phyloP scores from a whole-genome alignment of 2,888 invertebrate species.

The Caenorhabditis wallacei region DNA sequence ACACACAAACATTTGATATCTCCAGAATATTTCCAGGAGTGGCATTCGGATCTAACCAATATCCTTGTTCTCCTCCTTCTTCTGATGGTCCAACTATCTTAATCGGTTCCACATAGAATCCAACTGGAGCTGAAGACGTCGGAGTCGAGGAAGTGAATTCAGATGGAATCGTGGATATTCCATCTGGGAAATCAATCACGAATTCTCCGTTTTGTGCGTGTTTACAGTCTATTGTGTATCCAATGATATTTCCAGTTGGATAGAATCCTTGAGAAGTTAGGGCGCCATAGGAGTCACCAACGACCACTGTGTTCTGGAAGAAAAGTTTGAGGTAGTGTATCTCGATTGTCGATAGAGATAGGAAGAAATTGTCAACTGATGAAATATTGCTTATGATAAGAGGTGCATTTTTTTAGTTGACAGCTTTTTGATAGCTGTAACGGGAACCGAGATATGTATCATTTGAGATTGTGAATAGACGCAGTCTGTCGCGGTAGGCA shows the following conservation, averaged over 20 bases:
- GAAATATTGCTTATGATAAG: no score
- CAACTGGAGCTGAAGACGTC: background rate
- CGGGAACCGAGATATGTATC: no score
- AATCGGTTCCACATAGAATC: slow-evolving; percentile 34
- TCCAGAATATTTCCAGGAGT: background rate
- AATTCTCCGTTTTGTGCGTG: slow-evolving; percentile 23
- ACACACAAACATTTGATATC: slow-evolving; percentile 20
- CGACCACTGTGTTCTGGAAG: slow-evolving; percentile 30
- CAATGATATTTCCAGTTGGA: slow-evolving; percentile 33
- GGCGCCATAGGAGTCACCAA: slow-evolving; percentile 20
- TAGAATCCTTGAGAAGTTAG: slow-evolving; percentile 13
- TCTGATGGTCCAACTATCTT: background rate
- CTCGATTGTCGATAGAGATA: background rate
- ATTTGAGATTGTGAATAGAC: no score
- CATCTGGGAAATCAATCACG: slow-evolving; percentile 11
- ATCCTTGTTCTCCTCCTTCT: slow-evolving; percentile 1
- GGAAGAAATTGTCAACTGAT: no score
- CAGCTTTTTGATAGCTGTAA: no score
- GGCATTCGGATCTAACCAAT: slow-evolving; percentile 19
- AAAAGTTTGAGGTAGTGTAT: no score
- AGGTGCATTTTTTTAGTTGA: no score
- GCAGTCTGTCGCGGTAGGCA: no score
- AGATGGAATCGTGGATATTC: slow-evolving; percentile 4
- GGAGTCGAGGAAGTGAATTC: background rate
- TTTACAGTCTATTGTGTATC: slow-evolving; percentile 37